Conservation (phyloP, 2,797 vertebrate species). For the Rousettus madagascariensis region DNA sequence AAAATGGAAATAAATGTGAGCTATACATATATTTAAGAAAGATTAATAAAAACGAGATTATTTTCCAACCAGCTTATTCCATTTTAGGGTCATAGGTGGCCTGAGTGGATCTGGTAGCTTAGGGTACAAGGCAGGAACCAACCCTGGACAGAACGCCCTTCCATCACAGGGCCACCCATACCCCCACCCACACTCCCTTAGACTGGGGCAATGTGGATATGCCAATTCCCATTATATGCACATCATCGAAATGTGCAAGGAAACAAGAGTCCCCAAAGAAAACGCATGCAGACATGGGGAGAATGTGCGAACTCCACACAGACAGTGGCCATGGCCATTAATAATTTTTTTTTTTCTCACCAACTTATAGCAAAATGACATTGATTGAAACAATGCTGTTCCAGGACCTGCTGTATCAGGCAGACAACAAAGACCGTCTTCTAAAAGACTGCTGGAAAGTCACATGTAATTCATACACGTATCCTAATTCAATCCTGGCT, state of each 20-base stretch:
- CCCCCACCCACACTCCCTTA: neutral
- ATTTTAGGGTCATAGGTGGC: neutral
- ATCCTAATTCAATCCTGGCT: neutral
- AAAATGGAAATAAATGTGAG: neutral
- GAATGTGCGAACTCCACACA: neutral
- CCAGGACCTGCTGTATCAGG: neutral
- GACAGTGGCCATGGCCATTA: neutral
- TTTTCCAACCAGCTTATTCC: neutral
- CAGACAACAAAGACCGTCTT: neutral
- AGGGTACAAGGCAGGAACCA: neutral
- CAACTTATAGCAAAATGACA: neutral
- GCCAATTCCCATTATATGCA: neutral
- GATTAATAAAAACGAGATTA: neutral
- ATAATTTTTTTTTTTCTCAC: neutral
- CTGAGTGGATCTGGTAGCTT: neutral
- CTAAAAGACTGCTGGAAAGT: neutral
- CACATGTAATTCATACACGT: neutral
- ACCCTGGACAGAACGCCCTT: neutral
- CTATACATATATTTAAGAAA: neutral
- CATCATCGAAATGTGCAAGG: neutral
- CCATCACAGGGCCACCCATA: neutral
- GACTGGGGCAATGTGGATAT: no score
- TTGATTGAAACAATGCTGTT: neutral
- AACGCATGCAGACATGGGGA: no score
- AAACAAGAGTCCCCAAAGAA: neutral